Conservation (phyloP, 2,888 invertebrate genomes). For the Amiota mariae region DNA sequence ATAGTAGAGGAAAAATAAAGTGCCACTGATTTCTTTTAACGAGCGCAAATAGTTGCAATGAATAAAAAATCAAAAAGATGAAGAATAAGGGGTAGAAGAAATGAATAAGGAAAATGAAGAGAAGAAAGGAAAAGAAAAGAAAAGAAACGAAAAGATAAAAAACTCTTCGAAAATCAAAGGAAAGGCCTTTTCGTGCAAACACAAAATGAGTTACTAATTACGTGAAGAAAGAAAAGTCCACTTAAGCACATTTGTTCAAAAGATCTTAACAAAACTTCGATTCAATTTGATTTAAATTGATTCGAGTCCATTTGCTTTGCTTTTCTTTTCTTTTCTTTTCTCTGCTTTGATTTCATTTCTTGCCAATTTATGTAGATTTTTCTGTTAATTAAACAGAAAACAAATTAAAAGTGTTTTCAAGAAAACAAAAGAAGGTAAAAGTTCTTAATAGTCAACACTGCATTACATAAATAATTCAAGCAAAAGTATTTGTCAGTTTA, state of each 20-base stretch:
- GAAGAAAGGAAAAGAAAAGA: too few species aligned
- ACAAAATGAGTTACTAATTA: slow-evolving; percentile 50
- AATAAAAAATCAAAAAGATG: not conserved
- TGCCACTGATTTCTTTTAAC: slow-evolving; percentile 47
- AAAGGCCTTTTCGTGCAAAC: not conserved
- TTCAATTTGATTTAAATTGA: not conserved
- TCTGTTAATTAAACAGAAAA: slow-evolving; percentile 17
- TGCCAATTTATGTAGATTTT: slow-evolving; percentile 49
- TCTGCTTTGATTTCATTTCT: slow-evolving; percentile 23
- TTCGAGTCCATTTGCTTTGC: slow-evolving; percentile 41
- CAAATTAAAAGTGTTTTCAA: slow-evolving; percentile 40
- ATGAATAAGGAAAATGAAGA: not conserved
- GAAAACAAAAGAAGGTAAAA: not conserved
- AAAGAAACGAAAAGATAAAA: too few species aligned
- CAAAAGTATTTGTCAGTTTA: slow-evolving; percentile 7
- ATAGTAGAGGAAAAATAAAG: slow-evolving; percentile 29
- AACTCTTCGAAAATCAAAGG: slow-evolving; percentile 2
- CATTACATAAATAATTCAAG: not conserved
- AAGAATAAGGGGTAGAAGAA: not conserved
- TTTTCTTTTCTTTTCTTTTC: not conserved
- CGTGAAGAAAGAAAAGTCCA: not conserved
- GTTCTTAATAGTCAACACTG: not conserved
- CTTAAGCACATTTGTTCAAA: slow-evolving; percentile 55
- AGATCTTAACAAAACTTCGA: slow-evolving; percentile 2
- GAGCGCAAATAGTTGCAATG: slow-evolving; percentile 41